These are phyloP conservation scores for Jacana jacana DNA, from an alignment of 2,113 vertebrate genomes.

Conservation along the genomic window DNA sequence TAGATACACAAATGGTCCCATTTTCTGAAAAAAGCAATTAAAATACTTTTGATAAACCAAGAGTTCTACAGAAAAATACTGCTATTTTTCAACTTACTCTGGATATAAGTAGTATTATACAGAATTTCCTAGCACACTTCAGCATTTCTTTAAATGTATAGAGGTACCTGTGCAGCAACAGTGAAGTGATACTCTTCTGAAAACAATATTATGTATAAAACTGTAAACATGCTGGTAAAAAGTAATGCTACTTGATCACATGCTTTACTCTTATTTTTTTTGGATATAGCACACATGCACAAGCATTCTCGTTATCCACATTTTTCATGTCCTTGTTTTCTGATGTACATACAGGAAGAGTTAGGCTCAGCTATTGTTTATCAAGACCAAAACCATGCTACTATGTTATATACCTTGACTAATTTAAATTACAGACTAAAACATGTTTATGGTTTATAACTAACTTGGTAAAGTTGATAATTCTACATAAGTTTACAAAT, in stretches of 20 bases:
- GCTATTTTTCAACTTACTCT: background rate
- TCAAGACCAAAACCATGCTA: background rate
- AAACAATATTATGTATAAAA: background rate
- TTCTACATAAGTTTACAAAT: background rate
- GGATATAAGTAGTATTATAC: background rate
- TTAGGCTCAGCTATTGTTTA: background rate
- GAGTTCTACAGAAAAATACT: constrained; percentile 3
- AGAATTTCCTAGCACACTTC: background rate
- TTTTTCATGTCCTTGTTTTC: background rate
- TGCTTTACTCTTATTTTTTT: background rate
- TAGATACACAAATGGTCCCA: constrained; percentile 38
- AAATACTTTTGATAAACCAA: background rate
- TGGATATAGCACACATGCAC: background rate
- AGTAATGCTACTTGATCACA: background rate
- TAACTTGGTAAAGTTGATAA: background rate
- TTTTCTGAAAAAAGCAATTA: constrained; percentile 49
- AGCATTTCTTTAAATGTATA: background rate
- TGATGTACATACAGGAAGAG: background rate
- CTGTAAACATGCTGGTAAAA: background rate
- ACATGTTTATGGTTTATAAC: background rate
- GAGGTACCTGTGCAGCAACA: background rate
- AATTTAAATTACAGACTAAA: background rate
- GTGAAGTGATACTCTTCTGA: background rate
- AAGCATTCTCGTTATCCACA: background rate
- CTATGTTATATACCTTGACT: background rate